These are phyloP conservation scores for Danaus plexippus DNA, from an alignment of 1,140 invertebrate genomes.

Conservation along the genomic window DNA sequence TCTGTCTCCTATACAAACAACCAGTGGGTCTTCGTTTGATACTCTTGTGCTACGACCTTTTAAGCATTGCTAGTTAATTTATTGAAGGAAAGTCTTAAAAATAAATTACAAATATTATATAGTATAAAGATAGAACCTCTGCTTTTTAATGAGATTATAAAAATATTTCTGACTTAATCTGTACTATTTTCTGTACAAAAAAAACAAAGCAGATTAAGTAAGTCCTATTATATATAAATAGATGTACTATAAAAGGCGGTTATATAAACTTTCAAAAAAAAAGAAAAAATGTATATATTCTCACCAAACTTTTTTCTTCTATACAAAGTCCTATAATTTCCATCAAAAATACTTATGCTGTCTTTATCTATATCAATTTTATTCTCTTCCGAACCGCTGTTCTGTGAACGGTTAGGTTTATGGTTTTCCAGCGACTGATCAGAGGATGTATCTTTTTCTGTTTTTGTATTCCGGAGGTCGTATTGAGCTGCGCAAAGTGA, in stretches of 20 bases:
- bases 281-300: slow-evolving; percentile 8
- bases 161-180: no score
- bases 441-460: slow-evolving; percentile 29
- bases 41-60: slow-evolving; percentile 59
- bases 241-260: no score
- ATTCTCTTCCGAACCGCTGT: slow-evolving; percentile 11
- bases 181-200: no score
- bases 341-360: slow-evolving; percentile 39
- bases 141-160: no score
- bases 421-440: slow-evolving; percentile 13
- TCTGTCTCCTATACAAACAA: slow-evolving; percentile 71
- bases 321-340: slow-evolving; percentile 44
- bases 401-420: slow-evolving; percentile 13
- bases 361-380: slow-evolving; percentile 29
- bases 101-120: no score
- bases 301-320: slow-evolving; percentile 58
- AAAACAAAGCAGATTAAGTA: no score
- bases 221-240: no score
- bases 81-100: no score
- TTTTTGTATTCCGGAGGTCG: slow-evolving; percentile 49
- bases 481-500: slow-evolving; percentile 72
- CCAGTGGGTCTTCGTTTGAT: slow-evolving; percentile 56
- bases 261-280: no score
- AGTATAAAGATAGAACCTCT: no score
- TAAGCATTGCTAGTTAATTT: not conserved